Percentiles rank a stretch among this genome's conserved stretches.
phyloP scores from a whole-genome alignment of 1,140 invertebrate species.

The Drosophila tani region DNA sequence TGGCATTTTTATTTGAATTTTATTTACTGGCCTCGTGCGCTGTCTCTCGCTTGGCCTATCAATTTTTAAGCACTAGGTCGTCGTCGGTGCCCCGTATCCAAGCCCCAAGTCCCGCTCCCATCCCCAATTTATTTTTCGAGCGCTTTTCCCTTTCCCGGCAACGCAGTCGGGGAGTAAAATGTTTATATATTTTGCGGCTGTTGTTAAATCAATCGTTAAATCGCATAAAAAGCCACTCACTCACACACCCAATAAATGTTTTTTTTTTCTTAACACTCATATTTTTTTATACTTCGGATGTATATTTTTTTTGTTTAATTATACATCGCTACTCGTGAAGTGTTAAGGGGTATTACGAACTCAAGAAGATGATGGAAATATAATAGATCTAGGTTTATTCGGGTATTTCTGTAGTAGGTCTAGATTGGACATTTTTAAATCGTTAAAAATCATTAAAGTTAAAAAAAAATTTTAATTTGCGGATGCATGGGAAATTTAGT shows the following conservation, averaged over 20 bases:
- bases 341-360: not conserved
- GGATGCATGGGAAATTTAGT: no score
- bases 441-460: no score
- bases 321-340: not conserved
- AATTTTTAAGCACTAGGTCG: conserved; percentile 67
- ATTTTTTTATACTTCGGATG: conserved; percentile 19
- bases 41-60: conserved; percentile 60
- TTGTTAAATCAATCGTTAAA: conserved; percentile 82
- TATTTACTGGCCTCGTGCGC: conserved; percentile 69
- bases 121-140: not conserved
- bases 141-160: conserved; percentile 6
- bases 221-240: conserved; percentile 70
- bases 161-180: no score
- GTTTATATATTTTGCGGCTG: conserved; percentile 59
- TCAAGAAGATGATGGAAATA: not conserved
- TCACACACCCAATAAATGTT: conserved; percentile 37
- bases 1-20: conserved; percentile 81
- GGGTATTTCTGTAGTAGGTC: no score
- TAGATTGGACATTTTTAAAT: no score
- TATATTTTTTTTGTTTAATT: conserved; percentile 21
- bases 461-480: no score
- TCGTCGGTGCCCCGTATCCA: no score
- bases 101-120: not conserved
- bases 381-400: no score
- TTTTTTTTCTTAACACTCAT: conserved; percentile 7